Percentiles rank a stretch among this genome's conserved stretches.
Evolutionary conservation across 2,113 vertebrate species (phyloP).

Genomic region (Phaethornis superciliosus): DNA sequence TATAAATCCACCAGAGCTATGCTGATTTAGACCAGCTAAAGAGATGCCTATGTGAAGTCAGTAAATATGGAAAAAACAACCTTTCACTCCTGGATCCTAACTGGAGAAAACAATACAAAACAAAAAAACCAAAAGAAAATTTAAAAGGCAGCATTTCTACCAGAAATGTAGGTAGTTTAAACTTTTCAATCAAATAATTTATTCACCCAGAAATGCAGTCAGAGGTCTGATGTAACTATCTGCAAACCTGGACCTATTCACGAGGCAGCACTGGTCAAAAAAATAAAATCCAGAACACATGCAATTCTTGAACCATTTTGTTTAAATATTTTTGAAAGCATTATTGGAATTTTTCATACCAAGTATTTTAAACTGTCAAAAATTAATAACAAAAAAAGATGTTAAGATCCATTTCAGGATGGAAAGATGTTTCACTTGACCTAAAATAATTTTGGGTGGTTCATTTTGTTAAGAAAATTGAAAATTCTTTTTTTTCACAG

Average conservation of each 20-base stretch:
- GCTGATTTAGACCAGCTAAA: constrained; percentile 13
- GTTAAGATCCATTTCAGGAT: constrained; percentile 23
- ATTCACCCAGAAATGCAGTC: not conserved
- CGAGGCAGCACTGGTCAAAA: not conserved
- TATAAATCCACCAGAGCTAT: constrained; percentile 32
- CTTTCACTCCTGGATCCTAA: not conserved
- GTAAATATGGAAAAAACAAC: not conserved
- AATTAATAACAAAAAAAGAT: not conserved
- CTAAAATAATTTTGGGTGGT: constrained; percentile 12
- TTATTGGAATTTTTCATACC: not conserved
- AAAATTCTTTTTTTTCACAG: constrained; percentile 40
- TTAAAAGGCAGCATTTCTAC: not conserved
- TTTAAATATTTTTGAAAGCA: not conserved
- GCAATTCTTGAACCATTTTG: not conserved
- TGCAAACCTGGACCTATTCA: not conserved
- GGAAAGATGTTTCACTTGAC: constrained; percentile 35
- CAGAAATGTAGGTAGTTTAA: not conserved
- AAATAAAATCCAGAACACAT: not conserved
- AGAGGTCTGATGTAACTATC: not conserved
- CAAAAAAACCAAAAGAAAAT: no score
- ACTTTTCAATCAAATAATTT: not conserved
- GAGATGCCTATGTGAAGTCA: not conserved
- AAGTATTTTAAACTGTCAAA: constrained; percentile 32
- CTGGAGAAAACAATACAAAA: not conserved
- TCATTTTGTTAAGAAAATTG: constrained; percentile 32